Conservation (phyloP, 2,888 invertebrate genomes). For the Notodonta ziczac region DNA sequence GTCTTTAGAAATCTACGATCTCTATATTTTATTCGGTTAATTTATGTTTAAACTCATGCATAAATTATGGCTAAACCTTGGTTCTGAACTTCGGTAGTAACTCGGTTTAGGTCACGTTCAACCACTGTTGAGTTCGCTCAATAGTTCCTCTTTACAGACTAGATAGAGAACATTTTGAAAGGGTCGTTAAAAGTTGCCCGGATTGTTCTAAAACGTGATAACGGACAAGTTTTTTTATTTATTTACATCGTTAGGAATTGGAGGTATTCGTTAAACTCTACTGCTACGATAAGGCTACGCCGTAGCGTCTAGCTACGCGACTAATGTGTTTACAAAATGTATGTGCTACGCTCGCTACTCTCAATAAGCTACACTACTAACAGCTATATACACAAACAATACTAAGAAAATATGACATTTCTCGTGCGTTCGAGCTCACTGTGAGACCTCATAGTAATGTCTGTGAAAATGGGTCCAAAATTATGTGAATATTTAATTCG, state of each 20-base stretch:
- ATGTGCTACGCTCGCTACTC: too few relatives aligned
- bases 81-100: background rate
- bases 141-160: background rate
- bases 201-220: background rate
- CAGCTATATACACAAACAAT: too few relatives aligned
- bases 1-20: too few relatives aligned
- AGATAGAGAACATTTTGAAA: background rate
- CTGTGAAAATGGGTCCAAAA: too few relatives aligned
- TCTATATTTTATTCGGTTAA: too few relatives aligned
- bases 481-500: too few relatives aligned
- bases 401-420: too few relatives aligned
- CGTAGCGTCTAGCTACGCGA: background rate
- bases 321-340: background rate
- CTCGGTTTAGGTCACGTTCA: constrained; percentile 18
- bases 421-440: too few relatives aligned
- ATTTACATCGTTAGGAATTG: background rate
- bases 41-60: background rate
- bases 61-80: background rate
- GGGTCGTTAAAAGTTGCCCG: background rate
- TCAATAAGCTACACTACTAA: too few relatives aligned
- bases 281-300: background rate
- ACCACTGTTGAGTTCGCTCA: background rate
- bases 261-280: background rate
- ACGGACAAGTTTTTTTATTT: background rate
- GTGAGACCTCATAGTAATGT: too few relatives aligned